Percentiles rank a stretch among this genome's conserved stretches.
Evolutionary conservation across 2,113 vertebrate species (phyloP).

Genomic region (Sturnus vulgaris): DNA sequence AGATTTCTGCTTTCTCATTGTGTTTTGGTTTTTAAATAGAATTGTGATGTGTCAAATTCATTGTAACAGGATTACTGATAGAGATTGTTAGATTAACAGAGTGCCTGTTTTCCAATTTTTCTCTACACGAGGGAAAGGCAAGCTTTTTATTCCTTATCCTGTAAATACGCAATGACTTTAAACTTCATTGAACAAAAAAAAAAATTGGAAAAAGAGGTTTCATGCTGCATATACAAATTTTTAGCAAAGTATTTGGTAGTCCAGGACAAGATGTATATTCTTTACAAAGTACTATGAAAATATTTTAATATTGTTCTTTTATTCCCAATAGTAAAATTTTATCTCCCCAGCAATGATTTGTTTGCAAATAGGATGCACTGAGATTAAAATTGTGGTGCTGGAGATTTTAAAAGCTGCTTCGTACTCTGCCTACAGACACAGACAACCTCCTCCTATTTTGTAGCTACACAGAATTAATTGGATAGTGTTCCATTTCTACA

Average conservation of each 20-base stretch:
- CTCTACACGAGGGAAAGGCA: background rate
- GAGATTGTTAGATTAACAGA: background rate
- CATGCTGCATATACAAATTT: background rate
- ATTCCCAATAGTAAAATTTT: background rate
- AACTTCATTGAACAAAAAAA: background rate
- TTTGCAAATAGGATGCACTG: background rate
- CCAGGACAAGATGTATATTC: background rate
- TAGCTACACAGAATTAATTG: background rate
- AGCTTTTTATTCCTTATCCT: background rate
- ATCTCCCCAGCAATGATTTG: background rate
- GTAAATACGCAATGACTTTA: background rate
- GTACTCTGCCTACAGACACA: background rate
- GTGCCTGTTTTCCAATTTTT: background rate
- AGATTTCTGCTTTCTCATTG: background rate
- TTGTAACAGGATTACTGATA: background rate
- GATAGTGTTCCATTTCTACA: background rate
- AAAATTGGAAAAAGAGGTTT: background rate
- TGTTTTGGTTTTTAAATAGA: background rate
- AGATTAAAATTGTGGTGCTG: background rate
- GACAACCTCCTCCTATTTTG: background rate
- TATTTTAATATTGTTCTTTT: conserved; percentile 1
- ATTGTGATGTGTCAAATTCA: background rate
- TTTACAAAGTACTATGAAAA: background rate
- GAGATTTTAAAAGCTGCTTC: conserved; percentile 18
- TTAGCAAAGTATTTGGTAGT: background rate